A percentile compares a stretch with the other conserved stretches of the same genome.
These are phyloP conservation scores for Oreonectes daqikongensis DNA, from an alignment of 2,797 vertebrate genomes.

Conservation along the genomic window DNA sequence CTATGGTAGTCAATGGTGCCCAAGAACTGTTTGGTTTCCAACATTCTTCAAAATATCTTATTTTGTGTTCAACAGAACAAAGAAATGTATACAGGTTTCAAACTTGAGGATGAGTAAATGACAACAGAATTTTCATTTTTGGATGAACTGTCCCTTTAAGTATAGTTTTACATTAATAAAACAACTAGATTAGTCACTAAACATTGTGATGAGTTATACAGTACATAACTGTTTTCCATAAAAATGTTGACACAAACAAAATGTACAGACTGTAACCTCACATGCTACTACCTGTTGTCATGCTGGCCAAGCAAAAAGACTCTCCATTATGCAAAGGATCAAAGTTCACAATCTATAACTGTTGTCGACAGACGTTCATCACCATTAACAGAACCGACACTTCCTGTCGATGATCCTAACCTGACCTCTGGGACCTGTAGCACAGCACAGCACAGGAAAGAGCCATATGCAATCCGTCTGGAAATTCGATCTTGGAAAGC, in stretches of 20 bases:
- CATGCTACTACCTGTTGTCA: neutral
- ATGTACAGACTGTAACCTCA: neutral
- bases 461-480: slow-evolving; percentile 16
- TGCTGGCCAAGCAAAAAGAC: slow-evolving; percentile 2
- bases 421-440: slow-evolving; percentile 37
- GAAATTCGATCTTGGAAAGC: slow-evolving; percentile 33
- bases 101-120: no score
- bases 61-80: no score
- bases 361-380: slow-evolving; percentile 15
- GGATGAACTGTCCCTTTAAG: no score
- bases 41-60: no score
- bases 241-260: slow-evolving; percentile 1
- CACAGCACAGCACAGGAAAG: neutral
- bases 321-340: slow-evolving; percentile 5
- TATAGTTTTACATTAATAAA: no score
- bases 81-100: no score
- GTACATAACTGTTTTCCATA: neutral
- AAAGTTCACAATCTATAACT: slow-evolving; percentile 40
- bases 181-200: neutral
- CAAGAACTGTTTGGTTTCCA: no score
- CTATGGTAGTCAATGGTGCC: no score
- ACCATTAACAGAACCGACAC: slow-evolving; percentile 31
- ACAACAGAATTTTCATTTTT: no score
- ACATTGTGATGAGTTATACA: neutral
- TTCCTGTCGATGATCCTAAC: slow-evolving; percentile 41